phyloP scores from a whole-genome alignment of 2,113 vertebrate genomes.

The Oncorhynchus clarkii region DNA sequence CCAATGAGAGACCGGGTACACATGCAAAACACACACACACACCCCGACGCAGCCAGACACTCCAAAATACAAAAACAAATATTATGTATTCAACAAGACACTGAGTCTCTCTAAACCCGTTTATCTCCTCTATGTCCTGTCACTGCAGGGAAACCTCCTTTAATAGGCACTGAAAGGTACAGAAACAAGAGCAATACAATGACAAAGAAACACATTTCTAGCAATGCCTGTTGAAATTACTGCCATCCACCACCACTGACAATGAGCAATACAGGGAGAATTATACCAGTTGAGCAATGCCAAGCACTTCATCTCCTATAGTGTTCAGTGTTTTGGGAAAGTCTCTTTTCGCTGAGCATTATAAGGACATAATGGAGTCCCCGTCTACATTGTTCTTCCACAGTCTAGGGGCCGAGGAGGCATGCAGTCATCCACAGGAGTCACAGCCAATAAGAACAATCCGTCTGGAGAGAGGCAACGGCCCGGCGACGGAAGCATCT shows the following conservation, averaged over 20 bases:
- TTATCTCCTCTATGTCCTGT: constrained; percentile 11
- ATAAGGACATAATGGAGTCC: constrained; percentile 43
- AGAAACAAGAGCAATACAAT: too few relatives aligned
- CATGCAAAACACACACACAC: constrained; percentile 1
- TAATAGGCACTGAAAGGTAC: too few relatives aligned
- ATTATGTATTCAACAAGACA: constrained; percentile 39
- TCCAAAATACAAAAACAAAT: constrained; percentile 31
- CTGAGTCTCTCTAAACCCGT: constrained; percentile 29
- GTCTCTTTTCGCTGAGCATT: constrained; percentile 16
- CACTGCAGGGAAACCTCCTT: not conserved
- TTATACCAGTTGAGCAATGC: constrained; percentile 24
- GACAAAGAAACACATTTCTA: too few relatives aligned
- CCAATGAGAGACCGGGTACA: constrained; percentile 37
- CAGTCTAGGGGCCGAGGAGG: not conserved
- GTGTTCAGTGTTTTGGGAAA: not conserved
- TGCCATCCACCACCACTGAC: constrained; percentile 46
- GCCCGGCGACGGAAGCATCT: constrained; percentile 33
- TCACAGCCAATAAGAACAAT: constrained; percentile 40
- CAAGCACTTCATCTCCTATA: not conserved
- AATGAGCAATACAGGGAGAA: constrained; percentile 16
- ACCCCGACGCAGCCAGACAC: not conserved
- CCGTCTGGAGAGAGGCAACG: constrained; percentile 35
- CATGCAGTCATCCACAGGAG: not conserved
- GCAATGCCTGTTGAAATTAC: constrained; percentile 17
- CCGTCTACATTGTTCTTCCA: constrained; percentile 15